A percentile compares a stretch with the other conserved stretches of the same genome.
Conservation (phyloP, 2,113 vertebrate genomes). For the Bos indicus region DNA sequence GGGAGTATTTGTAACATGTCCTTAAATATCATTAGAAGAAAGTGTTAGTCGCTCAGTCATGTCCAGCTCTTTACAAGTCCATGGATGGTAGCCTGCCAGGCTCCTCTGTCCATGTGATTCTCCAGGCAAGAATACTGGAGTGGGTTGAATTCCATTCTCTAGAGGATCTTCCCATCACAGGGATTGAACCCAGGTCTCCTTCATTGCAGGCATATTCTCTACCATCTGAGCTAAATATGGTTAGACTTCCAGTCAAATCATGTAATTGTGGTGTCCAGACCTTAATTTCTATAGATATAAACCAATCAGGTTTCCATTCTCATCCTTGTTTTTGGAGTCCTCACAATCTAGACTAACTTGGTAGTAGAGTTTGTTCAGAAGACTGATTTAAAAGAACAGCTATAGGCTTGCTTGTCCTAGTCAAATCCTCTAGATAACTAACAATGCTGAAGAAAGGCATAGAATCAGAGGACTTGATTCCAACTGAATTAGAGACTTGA, state of each 20-base stretch:
- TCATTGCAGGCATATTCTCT: background rate
- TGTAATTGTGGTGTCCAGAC: background rate
- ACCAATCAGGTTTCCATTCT: background rate
- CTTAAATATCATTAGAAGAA: background rate
- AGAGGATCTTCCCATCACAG: background rate
- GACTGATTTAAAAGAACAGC: background rate
- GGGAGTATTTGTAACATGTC: background rate
- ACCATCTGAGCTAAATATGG: background rate
- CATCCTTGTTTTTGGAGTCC: background rate
- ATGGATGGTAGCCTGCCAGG: background rate
- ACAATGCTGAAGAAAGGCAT: background rate
- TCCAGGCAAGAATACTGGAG: background rate
- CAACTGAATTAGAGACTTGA: background rate
- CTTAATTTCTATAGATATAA: background rate
- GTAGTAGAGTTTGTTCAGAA: background rate
- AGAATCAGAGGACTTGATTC: background rate
- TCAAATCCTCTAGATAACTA: background rate
- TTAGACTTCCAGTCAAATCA: background rate
- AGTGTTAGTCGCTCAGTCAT: background rate
- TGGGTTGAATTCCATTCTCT: background rate
- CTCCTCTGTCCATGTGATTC: background rate
- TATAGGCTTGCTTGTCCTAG: background rate
- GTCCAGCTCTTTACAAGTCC: background rate
- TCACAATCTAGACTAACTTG: background rate
- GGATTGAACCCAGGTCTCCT: background rate